Conservation (phyloP, 2,888 invertebrate species). For the Eudemis profundana region DNA sequence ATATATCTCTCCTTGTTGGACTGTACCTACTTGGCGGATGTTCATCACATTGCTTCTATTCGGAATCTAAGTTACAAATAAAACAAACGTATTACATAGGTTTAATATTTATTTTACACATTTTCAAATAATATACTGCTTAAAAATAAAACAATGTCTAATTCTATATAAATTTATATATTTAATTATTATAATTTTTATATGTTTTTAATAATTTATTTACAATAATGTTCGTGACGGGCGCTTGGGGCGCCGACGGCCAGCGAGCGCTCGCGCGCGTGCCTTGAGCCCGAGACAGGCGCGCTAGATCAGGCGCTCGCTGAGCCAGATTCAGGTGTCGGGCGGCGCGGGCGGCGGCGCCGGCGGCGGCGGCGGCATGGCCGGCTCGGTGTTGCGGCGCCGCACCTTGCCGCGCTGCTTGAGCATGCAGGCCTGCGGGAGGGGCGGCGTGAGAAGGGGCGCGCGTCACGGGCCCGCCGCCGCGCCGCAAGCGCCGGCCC, state of each 20-base stretch:
- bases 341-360: conserved; percentile 71
- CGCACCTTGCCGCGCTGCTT: conserved; percentile 99
- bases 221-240: conserved; percentile 54
- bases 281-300: conserved; percentile 80
- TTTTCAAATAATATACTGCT: conserved; percentile 59
- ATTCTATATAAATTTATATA: conserved; percentile 74
- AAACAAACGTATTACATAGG: conserved; percentile 58
- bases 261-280: conserved; percentile 72
- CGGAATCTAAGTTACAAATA: conserved; percentile 44
- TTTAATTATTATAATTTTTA: conserved; percentile 52
- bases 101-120: conserved; percentile 65
- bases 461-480: conserved; percentile 80
- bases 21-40: too few relatives aligned
- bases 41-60: too few relatives aligned
- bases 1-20: too few relatives aligned
- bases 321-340: conserved; percentile 90
- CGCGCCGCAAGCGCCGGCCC: conserved; percentile 87
- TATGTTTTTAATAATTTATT: conserved; percentile 64
- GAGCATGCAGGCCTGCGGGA: conserved; percentile 98
- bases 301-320: conserved; percentile 89
- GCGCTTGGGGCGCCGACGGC: conserved; percentile 11
- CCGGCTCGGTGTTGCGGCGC: conserved; percentile 96
- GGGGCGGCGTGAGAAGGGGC: conserved; percentile 53
- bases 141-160: conserved; percentile 68
- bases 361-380: conserved; percentile 84